Evolutionary conservation across 2,113 vertebrate species (phyloP), one percentile per base, ranked within the genome.

Genomic region (Rhinolophus sinicus): DNA sequence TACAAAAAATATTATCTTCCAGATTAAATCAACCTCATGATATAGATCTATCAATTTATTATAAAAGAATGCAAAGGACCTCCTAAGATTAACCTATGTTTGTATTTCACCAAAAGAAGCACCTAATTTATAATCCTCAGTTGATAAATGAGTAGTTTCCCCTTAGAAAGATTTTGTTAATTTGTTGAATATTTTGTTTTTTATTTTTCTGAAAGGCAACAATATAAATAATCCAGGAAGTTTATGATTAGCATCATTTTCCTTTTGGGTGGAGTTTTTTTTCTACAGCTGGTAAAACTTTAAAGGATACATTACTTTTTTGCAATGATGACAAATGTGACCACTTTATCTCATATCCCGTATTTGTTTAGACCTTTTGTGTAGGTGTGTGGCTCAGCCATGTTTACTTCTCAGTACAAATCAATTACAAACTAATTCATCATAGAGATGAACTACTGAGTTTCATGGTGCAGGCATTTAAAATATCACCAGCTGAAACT

Each of bases 11-110:
- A 94, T 28, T 56, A 72, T 40, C 35, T 69, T 83, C n/a, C 62
- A 95, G 65, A 95, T 78, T 92, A 86, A 83, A 54, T 58, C 11
- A 93, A 94, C 69, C 9, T 77, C 62, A 83, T 69, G 40, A 72
- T 65, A 77, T 8, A 90, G 35, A 87, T 56, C 22, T 56, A 94
- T 11, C 26, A 50, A 82, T 10, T 44, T 44, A 44, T 44, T 44
- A 30, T 65, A 88, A 76, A 90, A 70, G 9, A 54, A 76, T 81
- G 6, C 30, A 73, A 89, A 96, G 19, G 22, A 77, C 50, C 19
- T 73, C 54, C 22, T 30, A 92, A 92, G n/a, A 95, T 64, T 83
- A 73, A 60, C 35, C 22, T 52, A 12, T 35, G 35, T 22, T 70
- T 65, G 26, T 35, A 75, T 77, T 93, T 67, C 44, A 77, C 26